Base-by-base conservation (phyloP, 2,113 vertebrate species). In the Burhinus bistriatus region DNA sequence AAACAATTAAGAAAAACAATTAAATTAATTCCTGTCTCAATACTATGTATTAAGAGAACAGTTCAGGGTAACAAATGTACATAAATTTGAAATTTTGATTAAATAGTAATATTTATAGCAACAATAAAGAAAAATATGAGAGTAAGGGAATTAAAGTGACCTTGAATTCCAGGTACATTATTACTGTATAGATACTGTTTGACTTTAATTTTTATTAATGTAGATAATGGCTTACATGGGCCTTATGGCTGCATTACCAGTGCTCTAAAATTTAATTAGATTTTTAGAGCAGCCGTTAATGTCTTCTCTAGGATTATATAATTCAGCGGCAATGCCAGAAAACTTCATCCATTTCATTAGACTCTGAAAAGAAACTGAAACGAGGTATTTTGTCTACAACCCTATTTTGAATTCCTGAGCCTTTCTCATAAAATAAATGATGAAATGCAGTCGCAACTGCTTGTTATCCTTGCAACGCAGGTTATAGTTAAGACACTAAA, bases 231-330 rank as follows among this genome's bases (percentile, higher is more conserved):
- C 98, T 98, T 98, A 98, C 97, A 96, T 44, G 96, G 65, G 97
- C 97, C 98, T 98, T 98, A 97, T 98, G 97, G 98, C 84, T 89
- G 97, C 86, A 97, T 98, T 98, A 97, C 94, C 82, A 90, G 95
- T 85, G 92, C 96, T 98, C 96, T 98, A 97, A 97, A 98, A 98
- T 98, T 98, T 98, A 98, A 98, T 98, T 98, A 98, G 97, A 98
- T 98, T 98, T 98, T 98, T 96, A 98, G 95, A 98, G 77, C 96
- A 96, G 89, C 95, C 32, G 40, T 97, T 98, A 98, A 99, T 98
- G 96, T 98, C 98, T 98, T 98, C 96, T 95, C 92, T 73, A 96
- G 97, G 97, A 98, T 98, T 98, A 95, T 95, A 69, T 87, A 98
- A 98, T 95, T 95, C 94, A 82, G 89, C 88, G 83, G 64, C 95